Percentiles rank a stretch among this genome's conserved stretches.
Evolutionary conservation across 2,113 vertebrate species (phyloP).

Genomic region (Chaenocephalus aceratus): DNA sequence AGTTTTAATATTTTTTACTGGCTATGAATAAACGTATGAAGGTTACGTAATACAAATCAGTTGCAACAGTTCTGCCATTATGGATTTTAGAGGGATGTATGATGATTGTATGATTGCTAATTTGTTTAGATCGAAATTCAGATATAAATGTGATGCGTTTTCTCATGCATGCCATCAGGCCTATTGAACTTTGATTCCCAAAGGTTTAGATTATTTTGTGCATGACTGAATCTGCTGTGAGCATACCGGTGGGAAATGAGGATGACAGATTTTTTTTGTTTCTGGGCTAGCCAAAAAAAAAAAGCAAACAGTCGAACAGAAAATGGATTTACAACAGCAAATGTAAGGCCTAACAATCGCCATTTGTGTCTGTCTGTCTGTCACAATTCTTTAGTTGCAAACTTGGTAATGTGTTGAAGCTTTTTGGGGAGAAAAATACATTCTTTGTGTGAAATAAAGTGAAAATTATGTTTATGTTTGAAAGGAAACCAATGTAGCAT

Average conservation of each 20-base stretch:
- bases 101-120: slow-evolving; percentile 37
- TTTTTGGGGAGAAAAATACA: slow-evolving; percentile 18
- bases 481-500: slow-evolving; percentile 73
- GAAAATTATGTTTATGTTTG: slow-evolving; percentile 21
- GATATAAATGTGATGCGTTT: slow-evolving; percentile 29
- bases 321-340: slow-evolving; percentile 1
- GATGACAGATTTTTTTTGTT: background rate
- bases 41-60: slow-evolving; percentile 20
- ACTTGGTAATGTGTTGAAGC: slow-evolving; percentile 30
- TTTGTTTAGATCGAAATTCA: slow-evolving; percentile 43
- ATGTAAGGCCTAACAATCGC: slow-evolving; percentile 3
- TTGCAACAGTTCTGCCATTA: slow-evolving; percentile 8
- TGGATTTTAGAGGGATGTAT: slow-evolving; percentile 34
- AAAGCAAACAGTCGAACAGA: slow-evolving; percentile 11
- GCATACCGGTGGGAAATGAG: slow-evolving; percentile 14
- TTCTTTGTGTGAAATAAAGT: slow-evolving; percentile 37
- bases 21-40: slow-evolving; percentile 20
- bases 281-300: slow-evolving; percentile 2
- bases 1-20: slow-evolving; percentile 27
- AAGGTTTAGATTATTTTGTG: slow-evolving; percentile 51
- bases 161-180: slow-evolving; percentile 65
- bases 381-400: slow-evolving; percentile 28
- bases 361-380: slow-evolving; percentile 31
- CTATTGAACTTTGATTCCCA: slow-evolving; percentile 33
- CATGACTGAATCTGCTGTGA: slow-evolving; percentile 66